phyloP scores from a whole-genome alignment of 2,113 vertebrate genomes.

The Xenopus tropicalis region UCB_Xtro_10.0 CM004444.2:87630501-87631000 shows the following conservation, averaged over 20 bases:
- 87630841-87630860: too few species aligned
- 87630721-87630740: constrained; percentile 3
- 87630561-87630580: too few species aligned
- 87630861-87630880: not conserved
- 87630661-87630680: not conserved
- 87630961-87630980: not conserved
- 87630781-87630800: constrained; percentile 21
- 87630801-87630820: not conserved
- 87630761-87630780: constrained; percentile 1
- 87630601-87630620: not conserved
- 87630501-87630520: too few species aligned
- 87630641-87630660: not conserved
- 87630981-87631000: too few species aligned
- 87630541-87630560: too few species aligned
- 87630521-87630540: too few species aligned
- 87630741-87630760: not conserved
- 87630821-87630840: too few species aligned
- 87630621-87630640: not conserved
- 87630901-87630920: not conserved
- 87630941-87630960: too few species aligned
- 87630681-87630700: not conserved
- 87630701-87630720: constrained; percentile 23
- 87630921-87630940: too few species aligned
- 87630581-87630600: too few species aligned
- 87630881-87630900: not conserved